Percentiles rank a stretch among this genome's conserved stretches.
Evolutionary conservation across 1,140 invertebrate genomes (phyloP).

Genomic region (Lepidurus arcticus): DNA sequence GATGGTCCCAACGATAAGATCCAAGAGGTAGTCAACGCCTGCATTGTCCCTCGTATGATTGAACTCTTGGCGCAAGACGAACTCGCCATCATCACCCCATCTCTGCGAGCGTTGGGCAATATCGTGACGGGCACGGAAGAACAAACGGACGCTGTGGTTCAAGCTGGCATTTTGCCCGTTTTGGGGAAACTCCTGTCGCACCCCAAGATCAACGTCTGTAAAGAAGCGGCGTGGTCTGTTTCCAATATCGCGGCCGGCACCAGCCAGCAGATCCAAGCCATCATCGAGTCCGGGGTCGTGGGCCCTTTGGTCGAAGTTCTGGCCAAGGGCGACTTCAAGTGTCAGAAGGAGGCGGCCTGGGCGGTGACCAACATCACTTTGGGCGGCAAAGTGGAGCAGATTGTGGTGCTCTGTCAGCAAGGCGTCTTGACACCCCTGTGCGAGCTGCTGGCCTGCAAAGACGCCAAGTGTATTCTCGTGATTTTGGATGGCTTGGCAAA

Average conservation of each 20-base stretch:
- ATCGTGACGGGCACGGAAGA: constrained; percentile 76
- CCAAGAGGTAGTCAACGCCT: constrained; percentile 66
- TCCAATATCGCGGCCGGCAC: constrained; percentile 78
- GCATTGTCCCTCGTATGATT: constrained; percentile 69
- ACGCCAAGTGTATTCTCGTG: constrained; percentile 55
- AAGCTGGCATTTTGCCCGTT: constrained; percentile 66
- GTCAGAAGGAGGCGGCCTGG: constrained; percentile 76
- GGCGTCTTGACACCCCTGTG: constrained; percentile 53
- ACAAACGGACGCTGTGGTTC: constrained; percentile 86
- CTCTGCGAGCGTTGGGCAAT: constrained; percentile 78
- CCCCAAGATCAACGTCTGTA: constrained; percentile 67
- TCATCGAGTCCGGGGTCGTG: constrained; percentile 25
- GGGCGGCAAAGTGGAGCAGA: constrained; percentile 60
- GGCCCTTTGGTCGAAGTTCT: constrained; percentile 34
- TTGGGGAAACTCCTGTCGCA: constrained; percentile 68
- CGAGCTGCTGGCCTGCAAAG: constrained; percentile 50
- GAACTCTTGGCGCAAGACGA: constrained; percentile 64
- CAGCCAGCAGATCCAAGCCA: constrained; percentile 59
- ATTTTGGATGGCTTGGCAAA: constrained; percentile 60
- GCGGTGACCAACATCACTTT: constrained; percentile 71
- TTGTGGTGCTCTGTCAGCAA: constrained; percentile 55
- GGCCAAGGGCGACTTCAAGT: constrained; percentile 64
- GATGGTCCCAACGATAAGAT: constrained; percentile 93
- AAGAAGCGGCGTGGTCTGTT: constrained; percentile 77
- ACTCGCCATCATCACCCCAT: constrained; percentile 76